Evolutionary conservation across 2,888 invertebrate species (phyloP).

Genomic region (Lithophane leautieri): DNA sequence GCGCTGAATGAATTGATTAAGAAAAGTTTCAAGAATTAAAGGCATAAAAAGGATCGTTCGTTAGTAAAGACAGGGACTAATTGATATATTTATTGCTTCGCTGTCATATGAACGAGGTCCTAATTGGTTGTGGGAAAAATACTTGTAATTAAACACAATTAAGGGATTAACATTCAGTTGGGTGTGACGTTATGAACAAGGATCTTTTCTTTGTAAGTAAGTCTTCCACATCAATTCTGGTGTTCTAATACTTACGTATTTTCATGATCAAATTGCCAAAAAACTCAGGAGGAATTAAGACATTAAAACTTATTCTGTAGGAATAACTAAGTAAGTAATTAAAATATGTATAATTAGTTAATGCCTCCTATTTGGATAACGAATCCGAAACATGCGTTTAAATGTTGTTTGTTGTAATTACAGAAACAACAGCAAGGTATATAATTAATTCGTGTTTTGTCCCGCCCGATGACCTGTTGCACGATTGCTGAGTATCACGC

Average conservation of each 20-base stretch:
- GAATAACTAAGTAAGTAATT: background rate
- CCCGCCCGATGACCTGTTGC: constrained; percentile 72
- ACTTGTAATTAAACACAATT: constrained; percentile 73
- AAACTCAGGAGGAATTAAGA: background rate
- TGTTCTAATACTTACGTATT: background rate
- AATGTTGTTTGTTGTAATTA: constrained; percentile 42
- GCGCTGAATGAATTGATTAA: constrained; percentile 11
- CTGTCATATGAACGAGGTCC: constrained; percentile 60
- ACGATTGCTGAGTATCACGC: constrained; percentile 68
- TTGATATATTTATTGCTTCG: constrained; percentile 67
- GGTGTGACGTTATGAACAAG: constrained; percentile 46
- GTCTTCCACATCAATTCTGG: background rate
- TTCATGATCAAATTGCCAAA: background rate
- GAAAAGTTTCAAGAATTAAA: constrained; percentile 23
- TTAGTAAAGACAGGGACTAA: constrained; percentile 57
- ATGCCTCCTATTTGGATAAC: constrained; percentile 35
- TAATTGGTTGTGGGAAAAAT: constrained; percentile 77
- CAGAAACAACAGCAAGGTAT: constrained; percentile 37
- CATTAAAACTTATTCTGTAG: background rate
- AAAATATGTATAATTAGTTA: constrained; percentile 12
- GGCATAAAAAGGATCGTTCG: constrained; percentile 42
- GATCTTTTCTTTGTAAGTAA: background rate
- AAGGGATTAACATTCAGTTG: constrained; percentile 68
- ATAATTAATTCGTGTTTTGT: constrained; percentile 57
- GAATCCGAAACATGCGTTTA: constrained; percentile 46